Base-by-base conservation (phyloP, 92 coral and sea anemone species). In the Phymanthus crucifer region DNA sequence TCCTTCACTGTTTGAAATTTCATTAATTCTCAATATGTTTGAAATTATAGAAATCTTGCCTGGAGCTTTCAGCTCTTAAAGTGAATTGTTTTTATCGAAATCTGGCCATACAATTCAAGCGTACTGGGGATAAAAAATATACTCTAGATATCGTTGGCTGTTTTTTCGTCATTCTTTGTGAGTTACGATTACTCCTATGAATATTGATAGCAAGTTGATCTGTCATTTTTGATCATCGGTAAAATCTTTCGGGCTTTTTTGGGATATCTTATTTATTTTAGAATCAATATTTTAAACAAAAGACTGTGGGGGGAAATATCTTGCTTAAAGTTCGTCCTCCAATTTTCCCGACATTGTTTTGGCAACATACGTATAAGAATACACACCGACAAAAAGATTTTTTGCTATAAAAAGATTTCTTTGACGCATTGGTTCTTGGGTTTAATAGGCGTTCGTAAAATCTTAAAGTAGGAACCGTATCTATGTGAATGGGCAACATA, bases 191-290 rank as follows among this genome's bases (percentile, higher is more conserved):
- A 19, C 29, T 27, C 7, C 33, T 61, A 29, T n/a, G n/a, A 61
- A 61, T 61, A 61, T 61, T 61, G 68, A 24, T 27, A 61, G 34
- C 6, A 61, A 61, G n/a, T n/a, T n/a, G n/a, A 61, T 61, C 35
- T 61, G 68, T 61, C 36, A 27, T 24, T 27, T 61, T 4, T 58
- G 66, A 58, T 21, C 66, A 58, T 58, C 66, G 16, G 58, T 21
- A 58, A 16, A 45, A 45, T 45, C 19, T 21, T 7, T 54, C 31
- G 10, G 6, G 27, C n/a, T n/a, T 21, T 24, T 54, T 24, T 21
- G 9, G 64, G 27, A 21, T 21, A 6, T 21, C 27, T 54, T 43
- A 43, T 43, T 43, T 43, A 10, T 5, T 5, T 43, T 43, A 43
- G 14, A 43, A 43, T 5, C 48, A 43, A 17, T 43, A 3, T 43